Conservation (phyloP, 2,888 invertebrate genomes). For the Gryllus longicercus region DNA sequence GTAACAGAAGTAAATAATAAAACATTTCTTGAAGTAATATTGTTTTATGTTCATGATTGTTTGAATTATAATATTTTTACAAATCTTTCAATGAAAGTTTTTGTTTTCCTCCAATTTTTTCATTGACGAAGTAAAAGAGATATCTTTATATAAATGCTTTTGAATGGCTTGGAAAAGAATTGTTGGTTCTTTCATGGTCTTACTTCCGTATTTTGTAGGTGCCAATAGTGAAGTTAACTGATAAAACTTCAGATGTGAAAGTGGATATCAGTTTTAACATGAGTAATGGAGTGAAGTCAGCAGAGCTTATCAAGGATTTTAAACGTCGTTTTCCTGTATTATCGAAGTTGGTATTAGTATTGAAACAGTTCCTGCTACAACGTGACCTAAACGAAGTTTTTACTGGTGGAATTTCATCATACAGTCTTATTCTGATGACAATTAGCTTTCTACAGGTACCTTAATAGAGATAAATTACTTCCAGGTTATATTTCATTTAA, state of each 20-base stretch:
- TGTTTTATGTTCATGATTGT: not conserved
- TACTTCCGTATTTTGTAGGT: conserved; percentile 51
- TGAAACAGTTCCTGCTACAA: conserved; percentile 97
- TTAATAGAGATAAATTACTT: not conserved
- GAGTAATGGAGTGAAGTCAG: conserved; percentile 95
- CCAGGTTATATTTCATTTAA: not conserved
- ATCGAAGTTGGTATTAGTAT: conserved; percentile 90
- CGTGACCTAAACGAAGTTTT: conserved; percentile 99
- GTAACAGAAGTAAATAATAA: no score
- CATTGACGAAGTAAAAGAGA: not conserved
- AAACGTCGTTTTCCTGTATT: conserved; percentile 85
- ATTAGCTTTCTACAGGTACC: conserved; percentile 87
- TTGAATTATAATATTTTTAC: not conserved
- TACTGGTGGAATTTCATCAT: conserved; percentile 98
- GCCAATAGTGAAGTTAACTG: conserved; percentile 96
- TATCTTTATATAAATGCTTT: not conserved
- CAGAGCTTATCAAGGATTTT: conserved; percentile 89
- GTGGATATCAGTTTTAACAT: conserved; percentile 99
- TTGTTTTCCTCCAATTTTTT: not conserved
- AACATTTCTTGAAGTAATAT: no score
- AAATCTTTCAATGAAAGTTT: not conserved
- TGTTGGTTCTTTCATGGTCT: not conserved
- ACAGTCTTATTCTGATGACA: conserved; percentile 96
- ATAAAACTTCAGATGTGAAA: conserved; percentile 80
- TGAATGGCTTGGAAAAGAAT: not conserved